A percentile compares a stretch with the other conserved stretches of the same genome.
Evolutionary conservation across 2,797 vertebrate species (phyloP).

Genomic region (Poliocrania exsul): DNA sequence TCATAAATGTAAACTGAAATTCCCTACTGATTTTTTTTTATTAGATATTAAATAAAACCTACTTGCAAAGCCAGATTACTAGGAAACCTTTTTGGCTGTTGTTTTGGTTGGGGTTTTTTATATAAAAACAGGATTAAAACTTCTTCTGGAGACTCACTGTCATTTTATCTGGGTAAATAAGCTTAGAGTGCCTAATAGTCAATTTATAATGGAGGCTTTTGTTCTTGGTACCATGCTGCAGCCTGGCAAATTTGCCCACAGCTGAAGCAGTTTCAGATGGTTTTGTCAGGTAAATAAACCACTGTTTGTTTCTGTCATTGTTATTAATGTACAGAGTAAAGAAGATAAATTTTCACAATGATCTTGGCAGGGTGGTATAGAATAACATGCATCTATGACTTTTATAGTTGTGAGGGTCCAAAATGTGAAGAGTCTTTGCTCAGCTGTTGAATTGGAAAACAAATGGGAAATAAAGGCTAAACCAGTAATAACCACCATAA

Average conservation of each 20-base stretch:
- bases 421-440: background rate
- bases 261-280: constrained; percentile 42
- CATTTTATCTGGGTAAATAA: constrained; percentile 51
- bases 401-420: background rate
- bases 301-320: constrained; percentile 35
- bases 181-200: constrained; percentile 28
- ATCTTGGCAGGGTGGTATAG: background rate
- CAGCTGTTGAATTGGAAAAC: background rate
- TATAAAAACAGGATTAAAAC: constrained; percentile 47
- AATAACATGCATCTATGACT: background rate
- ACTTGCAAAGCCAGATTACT: background rate
- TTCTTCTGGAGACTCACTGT: constrained; percentile 30
- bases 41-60: constrained; percentile 26
- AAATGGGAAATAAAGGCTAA: background rate
- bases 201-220: constrained; percentile 52
- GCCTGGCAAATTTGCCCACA: constrained; percentile 39
- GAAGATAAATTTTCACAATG: background rate
- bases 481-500: background rate
- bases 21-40: background rate
- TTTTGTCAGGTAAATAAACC: constrained; percentile 66
- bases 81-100: background rate
- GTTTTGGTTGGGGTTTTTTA: background rate
- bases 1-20: constrained; percentile 41
- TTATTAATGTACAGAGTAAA: constrained; percentile 42
- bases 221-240: constrained; percentile 16